Conservation (phyloP, 2,888 invertebrate species). For the Tetropium fuscum region DNA sequence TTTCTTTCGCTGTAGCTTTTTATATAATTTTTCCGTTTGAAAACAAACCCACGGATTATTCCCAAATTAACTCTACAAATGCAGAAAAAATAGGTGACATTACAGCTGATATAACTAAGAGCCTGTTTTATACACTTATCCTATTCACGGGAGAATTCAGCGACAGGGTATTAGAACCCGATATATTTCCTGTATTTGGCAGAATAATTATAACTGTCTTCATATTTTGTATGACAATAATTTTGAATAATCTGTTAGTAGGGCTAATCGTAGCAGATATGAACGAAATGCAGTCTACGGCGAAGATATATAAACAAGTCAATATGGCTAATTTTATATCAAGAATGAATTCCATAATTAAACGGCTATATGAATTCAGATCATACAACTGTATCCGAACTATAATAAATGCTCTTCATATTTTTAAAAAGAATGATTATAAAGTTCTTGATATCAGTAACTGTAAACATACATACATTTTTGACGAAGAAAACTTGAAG, state of each 20-base stretch:
- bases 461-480: constrained; percentile 21
- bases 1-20: constrained; percentile 51
- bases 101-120: constrained; percentile 35
- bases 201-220: constrained; percentile 48
- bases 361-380: constrained; percentile 35
- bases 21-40: constrained; percentile 45
- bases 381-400: constrained; percentile 24
- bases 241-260: constrained; percentile 51
- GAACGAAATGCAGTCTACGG: constrained; percentile 45
- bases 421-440: constrained; percentile 34
- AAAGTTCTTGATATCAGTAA: constrained; percentile 33
- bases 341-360: constrained; percentile 41
- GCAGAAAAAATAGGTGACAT: neutral
- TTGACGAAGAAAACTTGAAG: constrained; percentile 42
- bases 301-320: constrained; percentile 45
- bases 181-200: constrained; percentile 44
- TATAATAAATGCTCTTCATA: constrained; percentile 28
- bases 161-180: constrained; percentile 42
- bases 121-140: constrained; percentile 47
- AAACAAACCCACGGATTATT: neutral
- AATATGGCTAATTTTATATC: constrained; percentile 47
- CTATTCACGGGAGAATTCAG: constrained; percentile 50
- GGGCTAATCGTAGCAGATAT: constrained; percentile 53
- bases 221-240: constrained; percentile 52
- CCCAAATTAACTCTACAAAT: neutral